Base-by-base conservation (phyloP, 2,113 vertebrate genomes). In the Phodopus roborovskii region DNA sequence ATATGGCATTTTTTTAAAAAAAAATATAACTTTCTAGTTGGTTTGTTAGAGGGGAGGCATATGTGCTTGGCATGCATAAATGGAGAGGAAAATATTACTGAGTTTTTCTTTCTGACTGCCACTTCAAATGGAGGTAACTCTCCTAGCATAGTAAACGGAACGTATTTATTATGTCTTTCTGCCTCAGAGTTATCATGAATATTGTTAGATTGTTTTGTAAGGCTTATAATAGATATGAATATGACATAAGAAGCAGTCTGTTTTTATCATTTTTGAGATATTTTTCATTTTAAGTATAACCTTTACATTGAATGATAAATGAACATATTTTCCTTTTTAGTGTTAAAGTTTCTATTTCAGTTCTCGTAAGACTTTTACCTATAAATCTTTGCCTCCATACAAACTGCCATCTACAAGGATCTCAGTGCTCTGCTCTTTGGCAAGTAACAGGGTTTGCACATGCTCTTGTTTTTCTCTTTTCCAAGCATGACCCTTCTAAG, bases 261-360 rank as follows among this genome's bases (percentile, higher is more conserved):
- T 48, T 62, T 62, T 86, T 24, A 75, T 56, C 22, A 82, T 50
- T 36, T 91, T 87, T 82, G 48, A 58, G 4, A 85, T 88, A 9
- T 13, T 88, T 95, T 96, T 48, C 15, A 50, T 30, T 91, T 88
- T 79, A 74, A 68, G 39, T 56, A 90, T 13, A 83, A 85, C n/a
- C 13, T 90, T 48, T 83, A n/a, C 53, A 84, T 85, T 45, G 77
- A 19, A 83, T 58, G 39, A 10, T 64, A 83, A 74, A 50, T 53
- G 4, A 92, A 78, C 10, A 60, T 0, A 12, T 7, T 77, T 53
- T 88, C 28, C 58, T 45, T 74, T 13, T 74, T 71, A n/a, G 30
- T 92, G 75, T 81, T 84, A 71, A 88, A 90, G 78, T 53, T 94
- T 60, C 5, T 15, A 92, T 58, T 74, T 92, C n/a, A 85, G 3